Conservation (phyloP, 2,797 vertebrate species). For the Hippopotamyrus pictus region DNA sequence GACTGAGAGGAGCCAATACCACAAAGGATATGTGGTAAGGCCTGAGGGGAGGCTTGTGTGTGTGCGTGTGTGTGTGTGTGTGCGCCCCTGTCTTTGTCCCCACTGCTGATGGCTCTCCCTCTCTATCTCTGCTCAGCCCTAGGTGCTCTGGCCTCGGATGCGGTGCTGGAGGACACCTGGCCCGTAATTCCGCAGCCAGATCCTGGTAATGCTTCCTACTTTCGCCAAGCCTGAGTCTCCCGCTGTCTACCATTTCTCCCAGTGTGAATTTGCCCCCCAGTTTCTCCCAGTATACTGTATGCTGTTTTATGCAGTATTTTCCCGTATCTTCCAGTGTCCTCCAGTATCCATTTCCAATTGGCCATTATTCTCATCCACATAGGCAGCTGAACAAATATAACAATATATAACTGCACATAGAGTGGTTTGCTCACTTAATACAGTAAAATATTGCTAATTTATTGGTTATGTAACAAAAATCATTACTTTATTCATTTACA, state of each 20-base stretch:
- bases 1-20: neutral
- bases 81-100: neutral
- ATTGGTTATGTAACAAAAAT: neutral
- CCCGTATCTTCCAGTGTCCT: neutral
- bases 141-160: constrained; percentile 45
- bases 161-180: constrained; percentile 44
- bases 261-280: neutral
- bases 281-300: neutral
- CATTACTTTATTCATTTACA: neutral
- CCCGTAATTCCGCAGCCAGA: constrained; percentile 45
- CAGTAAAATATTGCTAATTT: neutral
- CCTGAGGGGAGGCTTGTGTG: neutral
- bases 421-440: neutral
- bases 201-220: neutral
- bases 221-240: neutral
- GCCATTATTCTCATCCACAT: neutral
- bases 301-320: neutral
- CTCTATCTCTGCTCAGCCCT: constrained; percentile 36
- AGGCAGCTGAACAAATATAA: neutral
- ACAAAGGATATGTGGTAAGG: neutral
- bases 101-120: neutral
- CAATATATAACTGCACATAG: neutral
- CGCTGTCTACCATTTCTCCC: neutral
- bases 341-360: neutral
- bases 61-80: neutral